Evolutionary conservation across 2,888 invertebrate genomes (phyloP).

Genomic region (Spatulosminthurus flaviceps): DNA sequence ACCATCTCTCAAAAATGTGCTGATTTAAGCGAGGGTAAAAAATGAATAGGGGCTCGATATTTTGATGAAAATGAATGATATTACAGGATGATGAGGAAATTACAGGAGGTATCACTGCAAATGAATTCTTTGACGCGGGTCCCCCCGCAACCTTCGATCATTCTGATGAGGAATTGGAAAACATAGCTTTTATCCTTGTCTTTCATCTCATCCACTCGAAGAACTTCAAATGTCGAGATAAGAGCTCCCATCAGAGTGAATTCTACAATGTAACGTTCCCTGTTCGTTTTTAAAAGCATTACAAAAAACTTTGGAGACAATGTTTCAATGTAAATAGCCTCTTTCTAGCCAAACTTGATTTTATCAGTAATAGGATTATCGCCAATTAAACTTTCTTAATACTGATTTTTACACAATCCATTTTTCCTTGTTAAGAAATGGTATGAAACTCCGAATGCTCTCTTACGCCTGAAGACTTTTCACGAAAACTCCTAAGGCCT

Average conservation of each 20-base stretch:
- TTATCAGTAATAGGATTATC: no score
- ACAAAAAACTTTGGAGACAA: no score
- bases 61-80: conserved; percentile 22
- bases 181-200: conserved; percentile 57
- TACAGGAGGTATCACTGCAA: conserved; percentile 57
- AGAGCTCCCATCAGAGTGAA: conserved; percentile 58
- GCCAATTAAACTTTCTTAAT: no score
- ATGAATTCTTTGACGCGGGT: conserved; percentile 57
- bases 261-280: conserved; percentile 57
- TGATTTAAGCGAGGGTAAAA: no score
- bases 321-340: no score
- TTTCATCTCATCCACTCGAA: conserved; percentile 55
- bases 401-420: no score
- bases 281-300: conserved; percentile 18
- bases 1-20: no score
- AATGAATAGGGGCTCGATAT: no score
- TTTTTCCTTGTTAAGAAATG: no score
- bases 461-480: conserved; percentile 56
- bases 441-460: no score
- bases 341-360: no score
- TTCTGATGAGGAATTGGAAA: conserved; percentile 56
- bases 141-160: conserved; percentile 58
- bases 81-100: conserved; percentile 1
- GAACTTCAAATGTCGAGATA: conserved; percentile 54
- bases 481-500: conserved; percentile 57